Evolutionary conservation across 2,797 vertebrate genomes (phyloP), one percentile per base, ranked within the genome.

Genomic region (Molossus molossus): DNA sequence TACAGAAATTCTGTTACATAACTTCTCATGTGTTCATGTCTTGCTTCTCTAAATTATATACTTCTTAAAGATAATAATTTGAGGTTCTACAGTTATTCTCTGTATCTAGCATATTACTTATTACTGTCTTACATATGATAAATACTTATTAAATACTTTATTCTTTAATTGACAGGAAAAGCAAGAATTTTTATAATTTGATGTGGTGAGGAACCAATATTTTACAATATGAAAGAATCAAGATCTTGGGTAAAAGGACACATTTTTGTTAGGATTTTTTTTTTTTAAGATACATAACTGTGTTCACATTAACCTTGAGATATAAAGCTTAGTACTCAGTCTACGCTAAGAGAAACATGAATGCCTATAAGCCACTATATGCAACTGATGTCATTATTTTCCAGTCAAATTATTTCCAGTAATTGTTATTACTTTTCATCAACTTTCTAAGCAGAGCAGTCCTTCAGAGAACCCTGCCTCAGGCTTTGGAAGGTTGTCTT

Each of bases 261-360:
- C n/a, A 58, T 37, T 65, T 94, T n/a, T 90, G 33, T 50, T 73
- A 29, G 33, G 13, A 64, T 25, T 53, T 87, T 69, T 90, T 90
- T 79, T 82, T 23, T 0, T 21, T 21, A 77, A 67, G 64, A n/a
- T 60, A 45, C n/a, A 10, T 82, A 92, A 85, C 67, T 45, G 2
- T 90, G 82, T 92, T 55, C 69, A 81, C 55, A 0, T 29, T 79
- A 83, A 90, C 18, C 15, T 81, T 95, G 95, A 86, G 91, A 94
- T 60, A 64, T 84, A 72, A 80, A 62, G 73, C 75, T 87, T 95
- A 79, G 6, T 89, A 91, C 89, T 94, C 82, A 79, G 40, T 83
- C 87, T 91, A 84, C 60, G 50, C 90, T 91, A 94, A 96, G 94
- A 90, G 58, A 82, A 91, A 90, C 50, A 96, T 82, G 93, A 97